A percentile compares a stretch with the other conserved stretches of the same genome.
These are phyloP conservation scores for Cavia aperea DNA, from an alignment of 2,113 vertebrate species.

Conservation along the genomic window DNA sequence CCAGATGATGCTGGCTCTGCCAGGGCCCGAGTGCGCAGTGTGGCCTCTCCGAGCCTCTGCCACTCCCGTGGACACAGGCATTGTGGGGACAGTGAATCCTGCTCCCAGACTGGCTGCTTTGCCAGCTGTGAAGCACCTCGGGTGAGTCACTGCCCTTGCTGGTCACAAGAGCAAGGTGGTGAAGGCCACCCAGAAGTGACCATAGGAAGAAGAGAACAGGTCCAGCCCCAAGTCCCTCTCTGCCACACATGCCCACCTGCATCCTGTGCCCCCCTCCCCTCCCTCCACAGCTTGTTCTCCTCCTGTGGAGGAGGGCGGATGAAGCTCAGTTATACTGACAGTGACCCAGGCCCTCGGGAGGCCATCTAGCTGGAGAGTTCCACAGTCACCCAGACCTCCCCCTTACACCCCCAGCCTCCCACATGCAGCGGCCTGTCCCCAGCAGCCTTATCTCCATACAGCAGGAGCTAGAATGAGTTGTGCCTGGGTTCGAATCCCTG, in stretches of 20 bases:
- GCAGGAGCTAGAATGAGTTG: not conserved
- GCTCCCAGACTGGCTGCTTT: not conserved
- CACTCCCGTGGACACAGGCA: not conserved
- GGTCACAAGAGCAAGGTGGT: not conserved
- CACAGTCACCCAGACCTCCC: not conserved
- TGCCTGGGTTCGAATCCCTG: not conserved
- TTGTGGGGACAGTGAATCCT: not conserved
- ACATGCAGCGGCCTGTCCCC: fast-evolving
- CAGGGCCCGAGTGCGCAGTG: not conserved
- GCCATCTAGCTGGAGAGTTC: not conserved
- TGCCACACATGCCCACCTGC: not conserved
- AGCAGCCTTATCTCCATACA: fast-evolving
- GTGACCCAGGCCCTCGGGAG: not conserved
- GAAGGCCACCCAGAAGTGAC: not conserved
- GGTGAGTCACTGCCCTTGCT: not conserved
- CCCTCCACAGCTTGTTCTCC: not conserved
- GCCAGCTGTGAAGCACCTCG: not conserved
- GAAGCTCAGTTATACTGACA: not conserved
- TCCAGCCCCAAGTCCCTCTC: not conserved
- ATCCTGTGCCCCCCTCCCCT: not conserved
- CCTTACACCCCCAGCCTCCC: not conserved
- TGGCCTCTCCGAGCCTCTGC: not conserved
- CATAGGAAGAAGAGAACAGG: not conserved
- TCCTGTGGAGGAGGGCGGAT: not conserved
- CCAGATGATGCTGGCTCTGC: fast-evolving